Base-by-base conservation (phyloP, 2,888 invertebrate species). In the Polietes domitor region DNA sequence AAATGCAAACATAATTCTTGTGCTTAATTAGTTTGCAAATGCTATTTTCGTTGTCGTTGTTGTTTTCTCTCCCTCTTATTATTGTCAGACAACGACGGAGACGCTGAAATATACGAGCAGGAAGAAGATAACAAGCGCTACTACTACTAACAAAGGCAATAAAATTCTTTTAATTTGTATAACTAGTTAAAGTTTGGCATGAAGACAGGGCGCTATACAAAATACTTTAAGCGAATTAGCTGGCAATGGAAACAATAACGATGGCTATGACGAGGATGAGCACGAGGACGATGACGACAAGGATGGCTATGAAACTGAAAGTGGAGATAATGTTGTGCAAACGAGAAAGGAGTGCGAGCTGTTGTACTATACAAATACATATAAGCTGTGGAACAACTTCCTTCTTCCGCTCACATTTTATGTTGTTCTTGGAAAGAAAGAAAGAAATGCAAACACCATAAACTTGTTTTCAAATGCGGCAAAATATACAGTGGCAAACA, bases 171-270 rank as follows among this genome's bases (percentile, higher is more conserved):
- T 61, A 58, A 73, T 73, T 43, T 73, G 58, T 73, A 58, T 68
- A 61, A 61, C 61, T 28, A 43, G 58, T 61, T 43, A 43, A 41
- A 58, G 73, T 58, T 73, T 58, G 58, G 61, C 72, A 72, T 24
- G 41, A 72, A 55, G 15, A 72, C 28, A 53, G 32, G 4, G 32
- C 71, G 61, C 58, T 61, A 53, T 10, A 47, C 53, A 37, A 55
- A 55, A 73, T n/a, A 58, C 43, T 41, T 58, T 73, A 73, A 73
- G 26, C 58, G 73, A 73, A 73, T 73, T 73, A 43, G 73, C 73
- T 73, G 73, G 43, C 73, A 73, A 73, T 74, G 74, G 61, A n/a
- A 61, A 58, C 55, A 47, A 37, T 74, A 61, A 58, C 61, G 74
- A 74, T 37, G 21, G 19, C 10, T 10, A 55, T 74, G 58, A 58